Evolutionary conservation across 1,140 invertebrate species (phyloP).

Genomic region (Phthorimaea operculella): DNA sequence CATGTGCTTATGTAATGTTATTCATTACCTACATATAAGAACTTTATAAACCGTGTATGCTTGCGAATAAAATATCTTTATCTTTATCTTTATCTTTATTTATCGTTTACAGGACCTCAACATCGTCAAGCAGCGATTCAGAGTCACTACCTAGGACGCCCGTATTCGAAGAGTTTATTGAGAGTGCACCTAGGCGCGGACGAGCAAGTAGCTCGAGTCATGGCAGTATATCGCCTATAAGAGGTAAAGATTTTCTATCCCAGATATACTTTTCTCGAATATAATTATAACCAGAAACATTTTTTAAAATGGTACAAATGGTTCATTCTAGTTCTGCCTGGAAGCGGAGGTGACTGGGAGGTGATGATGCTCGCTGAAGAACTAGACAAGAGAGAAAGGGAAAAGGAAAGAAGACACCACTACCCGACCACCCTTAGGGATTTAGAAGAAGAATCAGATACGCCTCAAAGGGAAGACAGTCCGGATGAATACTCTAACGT

Average conservation of each 20-base stretch:
- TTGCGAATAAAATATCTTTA: neutral
- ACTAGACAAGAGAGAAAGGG: conserved; percentile 72
- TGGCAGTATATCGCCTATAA: conserved; percentile 35
- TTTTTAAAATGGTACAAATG: too few relatives aligned
- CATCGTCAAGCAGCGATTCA: conserved; percentile 58
- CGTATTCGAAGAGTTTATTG: conserved; percentile 60
- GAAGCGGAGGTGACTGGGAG: conserved; percentile 78
- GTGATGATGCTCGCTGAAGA: conserved; percentile 80
- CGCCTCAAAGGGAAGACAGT: conserved; percentile 50
- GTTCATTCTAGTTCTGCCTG: conserved; percentile 28
- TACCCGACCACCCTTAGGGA: conserved; percentile 45
- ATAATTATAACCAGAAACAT: too few relatives aligned
- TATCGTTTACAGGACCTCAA: conserved; percentile 34
- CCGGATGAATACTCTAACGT: conserved; percentile 48
- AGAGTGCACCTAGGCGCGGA: conserved; percentile 25
- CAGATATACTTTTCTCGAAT: too few relatives aligned
- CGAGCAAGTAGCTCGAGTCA: conserved; percentile 28
- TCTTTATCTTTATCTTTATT: neutral
- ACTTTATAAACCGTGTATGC: too few relatives aligned
- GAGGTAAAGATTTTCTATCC: conserved; percentile 23
- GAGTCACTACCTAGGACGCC: conserved; percentile 60
- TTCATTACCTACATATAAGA: too few relatives aligned
- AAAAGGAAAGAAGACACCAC: conserved; percentile 46
- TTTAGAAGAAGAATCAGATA: conserved; percentile 56
- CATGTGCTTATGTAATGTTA: too few relatives aligned